Conservation (phyloP, 2,888 invertebrate genomes). For the Phoronis australis region DNA sequence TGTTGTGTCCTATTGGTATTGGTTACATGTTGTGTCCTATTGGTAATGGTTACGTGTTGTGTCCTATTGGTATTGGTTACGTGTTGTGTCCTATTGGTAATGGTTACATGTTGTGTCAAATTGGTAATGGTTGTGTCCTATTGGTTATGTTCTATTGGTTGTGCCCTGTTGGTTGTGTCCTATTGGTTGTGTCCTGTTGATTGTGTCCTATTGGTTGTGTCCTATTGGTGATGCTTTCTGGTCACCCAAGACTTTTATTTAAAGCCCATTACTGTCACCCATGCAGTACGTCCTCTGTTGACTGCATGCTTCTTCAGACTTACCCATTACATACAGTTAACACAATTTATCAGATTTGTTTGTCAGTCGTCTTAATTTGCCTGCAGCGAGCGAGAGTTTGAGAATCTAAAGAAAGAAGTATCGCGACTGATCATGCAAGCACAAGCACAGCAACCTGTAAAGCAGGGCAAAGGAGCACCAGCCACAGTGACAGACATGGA, state of each 20-base stretch:
- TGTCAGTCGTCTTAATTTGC: slow-evolving; percentile 1
- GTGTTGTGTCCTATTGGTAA: too few species aligned
- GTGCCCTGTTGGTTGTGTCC: background rate
- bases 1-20: too few species aligned
- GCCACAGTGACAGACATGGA: slow-evolving; percentile 32
- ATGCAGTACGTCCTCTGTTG: too few species aligned
- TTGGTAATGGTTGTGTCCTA: background rate
- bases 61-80: too few species aligned
- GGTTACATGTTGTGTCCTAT: too few species aligned
- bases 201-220: background rate
- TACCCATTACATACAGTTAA: too few species aligned
- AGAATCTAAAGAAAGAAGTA: slow-evolving; percentile 30
- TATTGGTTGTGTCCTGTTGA: background rate
- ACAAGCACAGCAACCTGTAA: slow-evolving; percentile 17
- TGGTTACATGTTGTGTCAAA: too few species aligned
- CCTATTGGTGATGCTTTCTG: background rate
- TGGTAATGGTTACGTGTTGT: too few species aligned
- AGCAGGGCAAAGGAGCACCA: slow-evolving; percentile 3
- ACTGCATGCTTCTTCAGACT: too few species aligned
- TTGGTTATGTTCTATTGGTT: background rate
- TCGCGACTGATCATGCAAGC: slow-evolving; percentile 20
- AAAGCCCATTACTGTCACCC: background rate
- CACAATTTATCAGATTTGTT: too few species aligned
- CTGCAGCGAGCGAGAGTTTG: slow-evolving; percentile 27
- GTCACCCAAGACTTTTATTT: background rate